These are phyloP conservation scores for Deroplatys truncata DNA, from an alignment of 2,888 invertebrate species.

Conservation along the genomic window DNA sequence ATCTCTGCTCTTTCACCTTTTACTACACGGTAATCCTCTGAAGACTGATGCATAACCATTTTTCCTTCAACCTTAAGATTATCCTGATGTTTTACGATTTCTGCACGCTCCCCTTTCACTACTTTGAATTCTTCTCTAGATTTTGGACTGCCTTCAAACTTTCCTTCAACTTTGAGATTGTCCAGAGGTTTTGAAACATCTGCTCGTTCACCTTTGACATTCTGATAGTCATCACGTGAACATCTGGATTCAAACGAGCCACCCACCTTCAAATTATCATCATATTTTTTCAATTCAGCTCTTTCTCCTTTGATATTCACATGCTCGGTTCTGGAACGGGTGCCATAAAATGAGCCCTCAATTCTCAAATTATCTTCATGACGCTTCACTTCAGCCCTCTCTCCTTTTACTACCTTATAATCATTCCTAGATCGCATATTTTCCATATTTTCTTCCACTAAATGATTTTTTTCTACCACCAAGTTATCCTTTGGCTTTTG, in stretches of 20 bases:
- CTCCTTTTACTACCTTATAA: constrained; percentile 53
- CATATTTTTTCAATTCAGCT: constrained; percentile 57
- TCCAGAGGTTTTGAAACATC: constrained; percentile 40
- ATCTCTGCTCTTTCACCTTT: constrained; percentile 39
- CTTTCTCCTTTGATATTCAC: constrained; percentile 56
- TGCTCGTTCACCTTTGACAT: constrained; percentile 33
- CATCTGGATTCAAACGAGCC: constrained; percentile 42
- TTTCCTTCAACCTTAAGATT: constrained; percentile 46
- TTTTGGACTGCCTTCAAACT: constrained; percentile 40
- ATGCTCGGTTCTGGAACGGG: constrained; percentile 51
- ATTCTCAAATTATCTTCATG: constrained; percentile 44
- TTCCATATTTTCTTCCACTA: too few relatives aligned
- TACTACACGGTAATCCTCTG: constrained; percentile 39
- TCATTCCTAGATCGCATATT: constrained; percentile 47
- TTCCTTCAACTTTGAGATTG: constrained; percentile 51
- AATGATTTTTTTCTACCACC: constrained; percentile 36
- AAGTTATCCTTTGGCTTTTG: constrained; percentile 34
- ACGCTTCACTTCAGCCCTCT: constrained; percentile 51
- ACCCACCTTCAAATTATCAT: constrained; percentile 52
- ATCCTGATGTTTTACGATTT: constrained; percentile 35
- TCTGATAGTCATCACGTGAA: constrained; percentile 33
- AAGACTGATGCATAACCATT: constrained; percentile 38
- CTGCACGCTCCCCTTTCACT: constrained; percentile 36
- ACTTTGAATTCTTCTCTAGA: constrained; percentile 27
- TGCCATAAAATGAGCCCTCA: constrained; percentile 52